A percentile compares a stretch with the other conserved stretches of the same genome.
Evolutionary conservation across 1,140 invertebrate species (phyloP).

Genomic region (Eriosoma lanigerum): DNA sequence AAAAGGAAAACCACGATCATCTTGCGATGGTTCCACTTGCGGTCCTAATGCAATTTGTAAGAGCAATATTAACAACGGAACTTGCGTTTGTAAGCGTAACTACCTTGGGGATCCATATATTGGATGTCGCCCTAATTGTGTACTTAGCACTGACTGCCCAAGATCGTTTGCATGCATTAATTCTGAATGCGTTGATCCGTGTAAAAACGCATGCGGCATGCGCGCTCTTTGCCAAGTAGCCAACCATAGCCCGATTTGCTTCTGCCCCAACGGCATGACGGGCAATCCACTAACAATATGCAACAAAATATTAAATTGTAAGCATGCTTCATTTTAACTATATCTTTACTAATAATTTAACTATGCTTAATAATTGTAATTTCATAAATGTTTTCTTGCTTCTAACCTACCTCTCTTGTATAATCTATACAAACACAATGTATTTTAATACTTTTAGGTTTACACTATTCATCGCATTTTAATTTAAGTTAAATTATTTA

Average conservation of each 20-base stretch:
- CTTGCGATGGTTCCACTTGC: slow-evolving; percentile 71
- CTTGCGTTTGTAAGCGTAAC: slow-evolving; percentile 68
- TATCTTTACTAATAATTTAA: background rate
- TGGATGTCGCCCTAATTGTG: slow-evolving; percentile 74
- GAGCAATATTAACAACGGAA: slow-evolving; percentile 62
- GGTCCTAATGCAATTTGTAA: slow-evolving; percentile 75
- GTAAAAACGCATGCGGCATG: slow-evolving; percentile 72
- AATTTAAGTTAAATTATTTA: no score
- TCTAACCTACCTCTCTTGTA: background rate
- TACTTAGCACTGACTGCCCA: slow-evolving; percentile 74
- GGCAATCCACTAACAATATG: slow-evolving; percentile 80
- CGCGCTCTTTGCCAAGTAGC: slow-evolving; percentile 74
- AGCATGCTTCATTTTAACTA: slow-evolving; percentile 5
- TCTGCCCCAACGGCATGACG: slow-evolving; percentile 71
- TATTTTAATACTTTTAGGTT: background rate
- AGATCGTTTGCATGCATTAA: slow-evolving; percentile 72
- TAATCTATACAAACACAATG: background rate
- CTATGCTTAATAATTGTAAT: no score
- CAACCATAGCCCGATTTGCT: slow-evolving; percentile 81
- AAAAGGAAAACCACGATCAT: slow-evolving; percentile 55
- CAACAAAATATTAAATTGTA: slow-evolving; percentile 57
- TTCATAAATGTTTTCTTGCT: slow-evolving; percentile 34
- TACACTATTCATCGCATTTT: background rate
- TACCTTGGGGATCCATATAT: slow-evolving; percentile 68
- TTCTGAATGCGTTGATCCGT: slow-evolving; percentile 78